Evolutionary conservation across 35 echinoderm and acorn worm species (phyloP), one percentile per base, ranked within the genome.

Genomic region (Ptychodera flava): DNA sequence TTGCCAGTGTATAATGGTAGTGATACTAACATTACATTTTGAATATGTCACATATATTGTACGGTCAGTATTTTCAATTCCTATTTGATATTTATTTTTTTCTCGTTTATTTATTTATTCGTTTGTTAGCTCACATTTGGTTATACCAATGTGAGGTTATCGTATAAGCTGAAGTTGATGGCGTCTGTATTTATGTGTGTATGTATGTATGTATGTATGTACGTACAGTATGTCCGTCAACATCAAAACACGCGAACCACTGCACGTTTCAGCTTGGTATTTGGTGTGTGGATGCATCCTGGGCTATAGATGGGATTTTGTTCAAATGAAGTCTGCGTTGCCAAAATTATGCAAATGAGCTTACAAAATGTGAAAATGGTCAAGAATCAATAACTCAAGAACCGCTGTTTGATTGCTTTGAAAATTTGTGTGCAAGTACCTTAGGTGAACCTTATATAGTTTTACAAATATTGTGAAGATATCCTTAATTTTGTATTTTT

Each of bases 141-240:
- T n/a, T n/a, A n/a, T n/a, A n/a, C n/a, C n/a, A n/a, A n/a, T n/a
- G n/a, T n/a, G n/a, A n/a, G n/a, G n/a, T n/a, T n/a, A n/a, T n/a
- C n/a, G n/a, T n/a, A n/a, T n/a, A n/a, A n/a, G n/a, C n/a, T n/a
- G n/a, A n/a, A n/a, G n/a, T n/a, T n/a, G n/a, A n/a, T n/a, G n/a
- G 45, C 22, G 45, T 64, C 6, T 64, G 45, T 22, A 22, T 64
- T 12, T 64, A 22, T 64, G 22, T 64, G 45, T 64, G 45, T 64
- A 64, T 64, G 45, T 64, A 64, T 64, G 45, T 64, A 64, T 64
- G 45, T 64, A 64, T 64, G 45, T 64, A 64, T 64, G 45, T 64
- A 64, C 22, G 45, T 64, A 64, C 22, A 22, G 45, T 64, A 64
- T 64, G 45, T 64, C n/a, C n/a, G n/a, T n/a, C n/a, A n/a, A n/a